Base-by-base conservation (phyloP, 30 jellyfish, hydroid and myxozoan species). In the Morbakka virulenta region DNA sequence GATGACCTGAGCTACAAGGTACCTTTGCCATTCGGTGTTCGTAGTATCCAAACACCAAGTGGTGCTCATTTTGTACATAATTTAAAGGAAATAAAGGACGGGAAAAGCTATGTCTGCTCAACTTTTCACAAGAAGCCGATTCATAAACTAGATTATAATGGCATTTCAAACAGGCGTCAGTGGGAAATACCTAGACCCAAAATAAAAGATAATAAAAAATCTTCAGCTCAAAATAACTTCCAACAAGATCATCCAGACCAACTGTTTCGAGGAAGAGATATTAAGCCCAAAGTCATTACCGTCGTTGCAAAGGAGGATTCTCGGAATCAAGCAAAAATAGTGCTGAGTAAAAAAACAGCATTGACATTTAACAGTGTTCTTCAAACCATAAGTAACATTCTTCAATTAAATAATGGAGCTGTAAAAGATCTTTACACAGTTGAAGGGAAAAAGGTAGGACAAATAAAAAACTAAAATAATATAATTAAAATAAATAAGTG, bases 11-110 rank as follows among this genome's bases (percentile, higher is more conserved):
- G 80, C 52, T 50, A 87, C 2, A 82, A 64, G 69, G 95, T 89
- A 20, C 97, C 97, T 64, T 72, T 89, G 26, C 95, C 97, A 31
- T 81, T 70, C 66, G 97, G 97, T 26, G 97, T 89, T 0, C 67
- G 97, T 4, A 76, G 85, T 12, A 48, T 89, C 30, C 87, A 76
- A 49, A 89, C 97, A 53, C 97, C 97, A n/a, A 83, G 87, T 13
- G 97, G 97, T 2, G 79, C 33, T 74, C 88, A 89, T 32, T 86
- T 74, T 49, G 95, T 83, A 12, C 52, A 68, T 12, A 79, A 65
- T 26, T 22, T 89, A 3, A 86, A 76, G 13, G 81, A 89, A 52
- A 72, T 89, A 31, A 74, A 82, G 51, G 93, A 89, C 75, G 97
- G 97, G n/a, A 69, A 85, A 52, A 77, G 72, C 12, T 89, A 89